Conservation (phyloP, 2,888 invertebrate genomes). For the Plusia festucae region DNA sequence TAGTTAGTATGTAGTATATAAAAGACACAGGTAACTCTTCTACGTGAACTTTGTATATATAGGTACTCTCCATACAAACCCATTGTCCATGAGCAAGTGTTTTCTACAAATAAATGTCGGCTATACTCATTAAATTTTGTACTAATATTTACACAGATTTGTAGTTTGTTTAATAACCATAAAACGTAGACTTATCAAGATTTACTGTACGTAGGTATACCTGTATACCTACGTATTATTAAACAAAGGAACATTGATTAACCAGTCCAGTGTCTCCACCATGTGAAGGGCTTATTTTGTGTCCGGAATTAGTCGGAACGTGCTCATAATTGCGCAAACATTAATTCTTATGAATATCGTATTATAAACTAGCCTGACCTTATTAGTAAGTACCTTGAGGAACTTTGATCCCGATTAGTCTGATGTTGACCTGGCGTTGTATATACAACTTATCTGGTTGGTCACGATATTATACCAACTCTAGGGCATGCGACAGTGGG, state of each 20-base stretch:
- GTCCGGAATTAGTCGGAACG: neutral
- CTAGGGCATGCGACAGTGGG: neutral
- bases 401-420: conserved; percentile 12
- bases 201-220: too few species aligned
- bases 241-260: too few species aligned
- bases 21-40: too few species aligned
- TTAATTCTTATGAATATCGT: neutral
- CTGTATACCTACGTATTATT: too few species aligned
- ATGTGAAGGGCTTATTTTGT: too few species aligned
- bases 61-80: too few species aligned
- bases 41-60: too few species aligned
- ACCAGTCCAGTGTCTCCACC: neutral
- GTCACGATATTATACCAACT: neutral
- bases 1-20: too few species aligned
- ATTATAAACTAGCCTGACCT: neutral
- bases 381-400: neutral
- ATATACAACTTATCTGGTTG: neutral
- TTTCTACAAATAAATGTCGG: too few species aligned
- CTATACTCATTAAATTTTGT: neutral
- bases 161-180: neutral
- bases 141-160: neutral
- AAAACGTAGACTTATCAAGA: too few species aligned
- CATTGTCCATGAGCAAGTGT: too few species aligned
- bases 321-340: too few species aligned
- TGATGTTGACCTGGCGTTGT: neutral